phyloP scores from a whole-genome alignment of 2,113 vertebrate genomes.

The Blennius ocellaris region DNA sequence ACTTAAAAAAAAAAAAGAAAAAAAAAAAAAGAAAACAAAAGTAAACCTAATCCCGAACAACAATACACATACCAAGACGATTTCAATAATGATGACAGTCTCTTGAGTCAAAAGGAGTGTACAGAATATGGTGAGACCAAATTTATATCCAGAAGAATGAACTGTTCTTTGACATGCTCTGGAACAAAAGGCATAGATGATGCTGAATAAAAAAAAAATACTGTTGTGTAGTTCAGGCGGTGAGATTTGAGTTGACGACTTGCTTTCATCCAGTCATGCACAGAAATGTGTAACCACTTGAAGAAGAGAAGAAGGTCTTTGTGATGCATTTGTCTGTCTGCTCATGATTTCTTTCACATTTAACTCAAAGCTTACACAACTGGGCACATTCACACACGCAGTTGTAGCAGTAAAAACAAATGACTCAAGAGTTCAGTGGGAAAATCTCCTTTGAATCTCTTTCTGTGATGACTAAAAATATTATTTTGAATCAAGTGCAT shows the following conservation, averaged over 20 bases:
- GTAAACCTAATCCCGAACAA: not conserved
- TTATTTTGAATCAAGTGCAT: too few species aligned
- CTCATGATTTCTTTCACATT: not conserved
- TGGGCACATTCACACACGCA: constrained; percentile 4
- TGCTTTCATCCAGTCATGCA: constrained; percentile 2
- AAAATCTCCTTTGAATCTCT: constrained; percentile 3
- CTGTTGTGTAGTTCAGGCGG: not conserved
- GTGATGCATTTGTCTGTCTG: not conserved
- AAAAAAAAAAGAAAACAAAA: too few species aligned
- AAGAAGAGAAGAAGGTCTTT: constrained; percentile 5
- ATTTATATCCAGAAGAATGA: not conserved
- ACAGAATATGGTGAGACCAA: not conserved
- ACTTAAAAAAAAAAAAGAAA: too few species aligned
- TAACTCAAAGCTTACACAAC: not conserved
- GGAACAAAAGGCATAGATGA: constrained; percentile 3
- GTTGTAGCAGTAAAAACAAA: constrained; percentile 1
- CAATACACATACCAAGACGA: not conserved
- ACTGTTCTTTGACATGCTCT: constrained; percentile 6
- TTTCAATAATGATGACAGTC: not conserved
- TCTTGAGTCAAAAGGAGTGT: not conserved
- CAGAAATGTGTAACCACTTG: constrained; percentile 35
- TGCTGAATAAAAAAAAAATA: not conserved
- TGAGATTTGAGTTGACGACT: constrained; percentile 18
- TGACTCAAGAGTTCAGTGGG: constrained; percentile 1
- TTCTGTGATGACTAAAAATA: too few species aligned